Evolutionary conservation across 2,113 vertebrate genomes (phyloP).

Genomic region (Nasalis larvatus): DNA sequence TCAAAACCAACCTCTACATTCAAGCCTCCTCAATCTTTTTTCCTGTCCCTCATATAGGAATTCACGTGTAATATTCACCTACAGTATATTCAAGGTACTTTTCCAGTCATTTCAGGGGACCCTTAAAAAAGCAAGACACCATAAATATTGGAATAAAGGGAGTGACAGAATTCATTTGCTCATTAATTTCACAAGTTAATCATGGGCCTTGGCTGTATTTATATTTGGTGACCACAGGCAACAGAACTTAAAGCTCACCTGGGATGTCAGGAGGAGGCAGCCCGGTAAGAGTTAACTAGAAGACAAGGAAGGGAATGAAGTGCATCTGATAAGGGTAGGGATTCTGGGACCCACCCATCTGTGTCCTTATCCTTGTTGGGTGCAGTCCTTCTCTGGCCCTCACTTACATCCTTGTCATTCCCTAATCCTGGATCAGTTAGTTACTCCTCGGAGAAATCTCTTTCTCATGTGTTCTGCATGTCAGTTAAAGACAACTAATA

Average conservation of each 20-base stretch:
- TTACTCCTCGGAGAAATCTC: neutral
- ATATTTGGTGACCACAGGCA: neutral
- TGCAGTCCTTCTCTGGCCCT: neutral
- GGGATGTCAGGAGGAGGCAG: neutral
- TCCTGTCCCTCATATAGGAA: neutral
- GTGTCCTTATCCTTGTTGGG: too few relatives aligned
- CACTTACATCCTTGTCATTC: neutral
- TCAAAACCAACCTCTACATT: neutral
- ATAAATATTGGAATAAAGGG: neutral
- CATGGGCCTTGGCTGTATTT: neutral
- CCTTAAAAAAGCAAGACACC: neutral
- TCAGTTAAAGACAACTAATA: neutral
- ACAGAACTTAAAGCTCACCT: neutral
- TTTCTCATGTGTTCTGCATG: neutral
- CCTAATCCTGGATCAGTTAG: neutral
- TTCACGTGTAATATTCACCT: neutral
- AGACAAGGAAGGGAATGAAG: neutral
- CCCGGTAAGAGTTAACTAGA: neutral
- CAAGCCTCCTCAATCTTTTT: neutral
- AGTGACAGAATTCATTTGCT: neutral
- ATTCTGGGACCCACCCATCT: neutral
- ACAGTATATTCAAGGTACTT: neutral
- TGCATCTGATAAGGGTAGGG: neutral
- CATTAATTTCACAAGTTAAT: neutral
- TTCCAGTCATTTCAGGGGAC: neutral